These are phyloP conservation scores for Scaptomyza hsui DNA, from an alignment of 1,140 invertebrate genomes.

Conservation along the genomic window DNA sequence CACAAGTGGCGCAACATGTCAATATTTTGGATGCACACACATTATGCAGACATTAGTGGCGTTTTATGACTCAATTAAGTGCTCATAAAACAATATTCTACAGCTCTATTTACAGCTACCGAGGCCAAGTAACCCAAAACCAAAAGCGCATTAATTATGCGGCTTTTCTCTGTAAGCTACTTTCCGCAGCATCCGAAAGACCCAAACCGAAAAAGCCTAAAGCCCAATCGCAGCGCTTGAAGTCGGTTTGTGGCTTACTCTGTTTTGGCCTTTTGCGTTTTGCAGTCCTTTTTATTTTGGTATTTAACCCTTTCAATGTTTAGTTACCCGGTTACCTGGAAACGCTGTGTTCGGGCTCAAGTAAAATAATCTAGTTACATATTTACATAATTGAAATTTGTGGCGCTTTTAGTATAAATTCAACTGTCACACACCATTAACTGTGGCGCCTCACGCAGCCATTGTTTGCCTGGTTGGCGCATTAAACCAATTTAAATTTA, in stretches of 20 bases:
- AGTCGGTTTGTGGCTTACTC: constrained; percentile 20
- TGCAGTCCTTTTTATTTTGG: constrained; percentile 1
- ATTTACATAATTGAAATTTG: constrained; percentile 57
- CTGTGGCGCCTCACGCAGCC: background rate
- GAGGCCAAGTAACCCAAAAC: constrained; percentile 16
- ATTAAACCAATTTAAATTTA: background rate
- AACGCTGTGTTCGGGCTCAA: constrained; percentile 22
- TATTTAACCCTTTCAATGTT: constrained; percentile 36
- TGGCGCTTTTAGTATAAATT: constrained; percentile 34
- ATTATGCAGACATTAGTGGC: constrained; percentile 56
- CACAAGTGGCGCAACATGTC: constrained; percentile 36
- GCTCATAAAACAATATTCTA: constrained; percentile 63
- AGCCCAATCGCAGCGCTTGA: constrained; percentile 36
- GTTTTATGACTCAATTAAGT: constrained; percentile 74
- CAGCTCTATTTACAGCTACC: constrained; percentile 20
- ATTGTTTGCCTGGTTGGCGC: background rate
- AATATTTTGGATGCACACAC: constrained; percentile 39
- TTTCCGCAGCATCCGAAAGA: constrained; percentile 14
- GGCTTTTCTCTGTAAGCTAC: constrained; percentile 34
- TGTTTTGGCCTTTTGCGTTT: constrained; percentile 3
- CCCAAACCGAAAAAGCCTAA: constrained; percentile 25
- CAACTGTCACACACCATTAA: constrained; percentile 14
- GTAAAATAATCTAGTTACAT: constrained; percentile 57
- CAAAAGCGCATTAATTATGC: constrained; percentile 78
- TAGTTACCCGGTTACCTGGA: constrained; percentile 34